phyloP scores from a whole-genome alignment of 2,113 vertebrate species.

The Corythoichthys intestinalis region DNA sequence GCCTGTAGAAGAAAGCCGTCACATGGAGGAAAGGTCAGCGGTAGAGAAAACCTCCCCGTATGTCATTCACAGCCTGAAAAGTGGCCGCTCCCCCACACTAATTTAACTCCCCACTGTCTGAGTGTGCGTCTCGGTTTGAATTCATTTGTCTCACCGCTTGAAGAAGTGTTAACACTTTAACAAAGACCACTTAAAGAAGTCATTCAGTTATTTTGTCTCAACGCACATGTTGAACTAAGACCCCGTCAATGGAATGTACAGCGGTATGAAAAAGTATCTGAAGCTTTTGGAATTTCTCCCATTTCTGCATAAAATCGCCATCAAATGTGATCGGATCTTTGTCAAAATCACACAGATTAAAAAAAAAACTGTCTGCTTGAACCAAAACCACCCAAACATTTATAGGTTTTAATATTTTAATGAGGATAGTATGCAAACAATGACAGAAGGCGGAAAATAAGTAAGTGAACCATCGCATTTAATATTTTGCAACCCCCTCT shows the following conservation, averaged over 20 bases:
- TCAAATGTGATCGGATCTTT: no score
- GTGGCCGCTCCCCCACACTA: background rate
- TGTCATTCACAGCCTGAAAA: conserved; percentile 7
- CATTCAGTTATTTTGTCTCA: conserved; percentile 6
- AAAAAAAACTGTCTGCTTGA: no score
- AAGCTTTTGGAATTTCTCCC: no score
- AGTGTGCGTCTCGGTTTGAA: background rate
- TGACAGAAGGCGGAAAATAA: no score
- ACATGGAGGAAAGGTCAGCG: conserved; percentile 8
- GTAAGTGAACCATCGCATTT: no score
- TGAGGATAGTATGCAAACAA: no score
- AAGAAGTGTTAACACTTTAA: background rate
- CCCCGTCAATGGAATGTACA: background rate
- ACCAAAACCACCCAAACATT: no score
- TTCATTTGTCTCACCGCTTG: background rate
- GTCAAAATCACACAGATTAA: no score
- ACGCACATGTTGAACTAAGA: background rate
- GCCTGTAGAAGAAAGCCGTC: conserved; percentile 3
- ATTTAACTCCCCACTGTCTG: background rate
- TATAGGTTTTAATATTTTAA: no score
- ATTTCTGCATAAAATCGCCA: no score
- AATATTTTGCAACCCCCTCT: no score
- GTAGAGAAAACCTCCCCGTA: conserved; percentile 15
- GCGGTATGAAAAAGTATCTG: no score
- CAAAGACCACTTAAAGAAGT: background rate